phyloP scores from a whole-genome alignment of 23 tunicate genomes.

The Halocynthia roretzi region DNA sequence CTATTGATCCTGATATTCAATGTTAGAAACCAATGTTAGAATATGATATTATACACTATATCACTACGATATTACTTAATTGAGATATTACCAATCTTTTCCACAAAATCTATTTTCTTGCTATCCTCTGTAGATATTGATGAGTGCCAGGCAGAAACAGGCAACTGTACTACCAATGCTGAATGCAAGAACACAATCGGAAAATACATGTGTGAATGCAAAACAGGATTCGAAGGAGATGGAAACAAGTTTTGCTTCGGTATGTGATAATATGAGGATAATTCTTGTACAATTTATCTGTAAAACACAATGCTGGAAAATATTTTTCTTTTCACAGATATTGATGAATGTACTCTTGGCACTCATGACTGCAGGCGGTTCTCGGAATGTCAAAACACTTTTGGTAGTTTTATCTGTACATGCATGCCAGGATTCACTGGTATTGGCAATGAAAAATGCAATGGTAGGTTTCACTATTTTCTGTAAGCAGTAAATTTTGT shows the following conservation, averaged over 20 bases:
- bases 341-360: conserved; percentile 35
- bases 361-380: background rate
- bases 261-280: background rate
- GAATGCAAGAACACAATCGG: conserved; percentile 20
- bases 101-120: no score
- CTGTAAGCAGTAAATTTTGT: background rate
- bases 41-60: no score
- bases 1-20: no score
- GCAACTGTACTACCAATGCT: conserved; percentile 17
- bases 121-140: background rate
- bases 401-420: conserved; percentile 31
- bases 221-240: conserved; percentile 2
- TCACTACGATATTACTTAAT: no score
- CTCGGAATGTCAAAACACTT: conserved; percentile 19
- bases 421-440: conserved; percentile 35
- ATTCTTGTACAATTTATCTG: background rate
- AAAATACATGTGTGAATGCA: conserved; percentile 16
- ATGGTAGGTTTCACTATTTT: conserved; percentile 13
- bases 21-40: no score
- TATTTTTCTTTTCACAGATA: conserved; percentile 16
- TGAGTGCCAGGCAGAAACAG: conserved; percentile 11
- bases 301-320: no score
- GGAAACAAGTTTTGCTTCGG: background rate
- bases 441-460: conserved; percentile 31
- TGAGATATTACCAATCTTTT: no score